Conservation (phyloP, 2,888 invertebrate genomes). For the Entomobrya proxima region DNA sequence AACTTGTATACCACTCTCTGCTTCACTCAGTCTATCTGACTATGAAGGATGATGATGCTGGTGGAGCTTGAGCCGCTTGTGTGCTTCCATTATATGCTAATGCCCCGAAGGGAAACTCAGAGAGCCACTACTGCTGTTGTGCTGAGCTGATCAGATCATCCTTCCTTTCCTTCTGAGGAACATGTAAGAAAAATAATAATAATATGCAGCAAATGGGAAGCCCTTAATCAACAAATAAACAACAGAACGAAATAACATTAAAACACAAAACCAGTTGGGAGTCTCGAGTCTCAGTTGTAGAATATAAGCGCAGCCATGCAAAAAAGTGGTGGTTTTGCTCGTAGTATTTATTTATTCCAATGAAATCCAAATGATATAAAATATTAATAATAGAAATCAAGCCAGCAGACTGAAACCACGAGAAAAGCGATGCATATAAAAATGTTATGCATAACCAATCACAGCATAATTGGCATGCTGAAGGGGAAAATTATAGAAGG, state of each 20-base stretch:
- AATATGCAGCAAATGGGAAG: conserved; percentile 20
- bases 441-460: background rate
- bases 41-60: no score
- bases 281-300: background rate
- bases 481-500: background rate
- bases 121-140: background rate
- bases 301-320: background rate
- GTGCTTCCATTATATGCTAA: conserved; percentile 35
- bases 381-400: no score
- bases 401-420: no score
- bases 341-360: conserved; percentile 12
- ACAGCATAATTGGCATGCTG: conserved; percentile 15
- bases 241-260: no score
- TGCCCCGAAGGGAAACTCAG: conserved; percentile 60
- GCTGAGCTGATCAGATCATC: conserved; percentile 6
- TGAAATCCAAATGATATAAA: conserved; percentile 11
- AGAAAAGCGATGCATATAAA: background rate
- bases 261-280: conserved; percentile 62
- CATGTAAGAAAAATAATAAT: background rate
- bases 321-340: background rate
- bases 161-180: background rate
- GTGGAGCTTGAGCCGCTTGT: no score
- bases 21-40: no score
- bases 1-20: no score
- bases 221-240: conserved; percentile 60